Base-by-base conservation (phyloP, 2,888 invertebrate species). In the Hypomecis atomaria region DNA sequence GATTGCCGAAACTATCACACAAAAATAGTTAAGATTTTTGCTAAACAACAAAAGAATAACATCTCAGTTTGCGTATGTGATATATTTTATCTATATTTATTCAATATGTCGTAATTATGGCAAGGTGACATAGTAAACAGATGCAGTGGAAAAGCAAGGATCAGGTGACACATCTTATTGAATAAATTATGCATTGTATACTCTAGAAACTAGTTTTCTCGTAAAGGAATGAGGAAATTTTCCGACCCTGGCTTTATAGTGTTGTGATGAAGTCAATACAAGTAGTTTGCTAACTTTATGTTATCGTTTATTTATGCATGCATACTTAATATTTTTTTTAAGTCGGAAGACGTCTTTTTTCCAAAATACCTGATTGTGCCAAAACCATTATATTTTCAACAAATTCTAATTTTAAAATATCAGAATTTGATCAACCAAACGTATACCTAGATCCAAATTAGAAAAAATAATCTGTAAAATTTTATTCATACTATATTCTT, bases 181-280 rank as follows among this genome's bases (percentile, higher is more conserved):
- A 62, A 62, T 61, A 48, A 48, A 56, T 62, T 36, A 56, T 34
- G 8, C 48, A 54, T 59, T 49, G 54, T 55, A n/a, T 42, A 11
- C 38, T 11, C 42, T 34, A 49, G 40, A 11, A 59, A 56, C 64
- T 5, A 52, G 59, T 56, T 56, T 52, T 50, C 45, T 59, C 52
- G 23, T 42, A 13, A 53, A 57, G 53, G 64, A 59, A 64, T 64
- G 59, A 57, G 60, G 65, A 65, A 65, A 53, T 52, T 56, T 58
- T 54, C 49, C 43, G 50, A 52, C 47, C 59, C 40, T 50, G 54
- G 38, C n/a, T 59, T 37, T 43, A 54, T 44, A 45, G 6, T 55
- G 55, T 37, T 23, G 55, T 43, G 43, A 43, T 54, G 54, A 54
- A 43, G 53, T 53, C 11, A 43, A 23, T 52, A 40, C 33, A 6